Evolutionary conservation across 2,888 invertebrate genomes (phyloP).

Genomic region (Tenthredo amoena): DNA sequence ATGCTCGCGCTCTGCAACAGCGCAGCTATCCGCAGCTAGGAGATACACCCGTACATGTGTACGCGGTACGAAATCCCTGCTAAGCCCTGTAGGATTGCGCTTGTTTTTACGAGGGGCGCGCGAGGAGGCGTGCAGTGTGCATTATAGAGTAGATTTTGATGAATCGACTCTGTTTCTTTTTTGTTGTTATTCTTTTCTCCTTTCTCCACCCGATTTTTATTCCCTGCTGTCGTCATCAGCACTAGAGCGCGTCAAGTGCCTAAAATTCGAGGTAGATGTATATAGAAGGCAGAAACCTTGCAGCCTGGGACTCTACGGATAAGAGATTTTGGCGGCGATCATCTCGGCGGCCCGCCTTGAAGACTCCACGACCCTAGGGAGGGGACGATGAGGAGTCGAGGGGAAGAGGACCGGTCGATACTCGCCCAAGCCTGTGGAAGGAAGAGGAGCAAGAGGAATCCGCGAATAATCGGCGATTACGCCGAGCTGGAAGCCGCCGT

Average conservation of each 20-base stretch:
- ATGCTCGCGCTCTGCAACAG: conserved; percentile 27
- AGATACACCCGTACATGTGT: not conserved
- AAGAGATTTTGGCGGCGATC: conserved; percentile 40
- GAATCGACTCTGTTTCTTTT: conserved; percentile 9
- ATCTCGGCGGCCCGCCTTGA: conserved; percentile 31
- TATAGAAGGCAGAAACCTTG: not conserved
- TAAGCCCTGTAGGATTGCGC: conserved; percentile 39
- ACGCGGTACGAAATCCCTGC: conserved; percentile 10
- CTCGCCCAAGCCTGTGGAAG: not conserved
- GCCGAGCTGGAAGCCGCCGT: conserved; percentile 23
- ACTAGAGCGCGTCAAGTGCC: not conserved
- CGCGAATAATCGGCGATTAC: conserved; percentile 50
- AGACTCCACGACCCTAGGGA: conserved; percentile 28
- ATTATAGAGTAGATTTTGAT: conserved; percentile 47
- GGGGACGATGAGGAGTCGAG: conserved; percentile 23
- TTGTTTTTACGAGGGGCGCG: conserved; percentile 33
- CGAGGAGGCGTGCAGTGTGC: conserved; percentile 41
- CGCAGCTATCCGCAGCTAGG: not conserved
- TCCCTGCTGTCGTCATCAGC: not conserved
- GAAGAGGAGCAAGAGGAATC: conserved; percentile 43
- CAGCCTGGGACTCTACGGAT: not conserved
- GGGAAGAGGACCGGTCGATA: conserved; percentile 49
- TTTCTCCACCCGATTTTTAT: not conserved
- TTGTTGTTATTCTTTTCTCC: not conserved
- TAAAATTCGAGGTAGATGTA: not conserved